Evolutionary conservation across 2,888 invertebrate genomes (phyloP), one percentile per base, ranked within the genome.

Genomic region (Drosophila nigricruria): DNA sequence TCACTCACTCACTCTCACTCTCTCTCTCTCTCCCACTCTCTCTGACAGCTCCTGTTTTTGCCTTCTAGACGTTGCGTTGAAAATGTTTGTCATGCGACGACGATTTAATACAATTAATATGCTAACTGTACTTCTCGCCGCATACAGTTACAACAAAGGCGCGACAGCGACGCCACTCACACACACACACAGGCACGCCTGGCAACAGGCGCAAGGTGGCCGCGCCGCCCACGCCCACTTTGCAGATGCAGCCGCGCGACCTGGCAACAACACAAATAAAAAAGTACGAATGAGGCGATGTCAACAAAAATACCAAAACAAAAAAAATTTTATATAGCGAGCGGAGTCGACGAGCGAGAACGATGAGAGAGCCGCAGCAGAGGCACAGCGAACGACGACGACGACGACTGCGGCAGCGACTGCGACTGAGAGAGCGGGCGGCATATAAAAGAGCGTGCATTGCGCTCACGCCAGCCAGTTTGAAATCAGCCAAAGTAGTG

Each of bases 271-370:
- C 12, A 20, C 6, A 43, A 8, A 70, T 66, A 63, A 63, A 75
- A n/a, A 47, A 1, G 36, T 75, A 76, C 91, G 92, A 91, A 92
- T 84, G 89, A 91, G 86, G 66, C 87, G 92, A 92, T 92, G 91
- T 92, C 92, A 92, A 92, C 92, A 91, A 91, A 92, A 92, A 80
- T 86, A 75, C 77, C 79, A 88, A 91, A 91, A 91, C 84, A 88
- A 87, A 80, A 89, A 81, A 89, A 80, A 38, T 5, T 36, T 61
- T 30, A 10, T 53, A 25, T 57, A 45, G 36, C 57, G 23, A 73
- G 20, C 49, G 18, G 23, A 5, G 59, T n/a, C 32, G 45, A 23
- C 60, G 63, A 65, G 76, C 73, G 61, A 27, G 16, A 34, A 20
- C 52, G 52, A 53, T 38, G 53, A 25, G 53, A 20, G 50, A n/a